Percentiles rank a stretch among this genome's conserved stretches.
These are phyloP conservation scores for Eilema depressum DNA, from an alignment of 2,888 invertebrate species.

Conservation along the genomic window DNA sequence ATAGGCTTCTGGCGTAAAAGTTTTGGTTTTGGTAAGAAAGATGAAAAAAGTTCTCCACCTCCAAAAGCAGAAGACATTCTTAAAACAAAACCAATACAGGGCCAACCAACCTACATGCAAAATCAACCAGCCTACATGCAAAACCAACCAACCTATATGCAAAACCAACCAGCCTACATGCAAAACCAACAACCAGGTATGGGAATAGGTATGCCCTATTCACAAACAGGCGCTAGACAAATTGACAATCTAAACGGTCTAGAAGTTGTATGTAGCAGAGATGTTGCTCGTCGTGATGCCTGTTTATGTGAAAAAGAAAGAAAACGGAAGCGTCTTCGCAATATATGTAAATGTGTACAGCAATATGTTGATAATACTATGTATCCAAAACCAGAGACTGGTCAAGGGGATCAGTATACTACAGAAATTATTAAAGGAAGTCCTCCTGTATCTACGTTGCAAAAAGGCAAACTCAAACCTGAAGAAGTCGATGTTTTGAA, in stretches of 20 bases:
- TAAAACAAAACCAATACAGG: neutral
- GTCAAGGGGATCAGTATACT: neutral
- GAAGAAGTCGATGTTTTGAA: too few species aligned
- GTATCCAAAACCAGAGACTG: neutral
- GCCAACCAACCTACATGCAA: too few species aligned
- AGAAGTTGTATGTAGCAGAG: too few species aligned
- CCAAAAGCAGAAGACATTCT: neutral
- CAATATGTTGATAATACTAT: neutral
- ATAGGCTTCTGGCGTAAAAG: neutral
- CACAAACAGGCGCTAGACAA: neutral
- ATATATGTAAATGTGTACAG: neutral
- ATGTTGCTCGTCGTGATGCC: neutral
- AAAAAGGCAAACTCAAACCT: neutral
- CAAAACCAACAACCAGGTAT: neutral
- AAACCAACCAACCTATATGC: too few species aligned
- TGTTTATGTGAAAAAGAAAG: conserved; percentile 2
- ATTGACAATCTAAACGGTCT: neutral
- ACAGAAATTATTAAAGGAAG: neutral
- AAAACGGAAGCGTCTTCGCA: neutral
- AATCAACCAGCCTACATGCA: too few species aligned
- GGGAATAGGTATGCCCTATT: neutral
- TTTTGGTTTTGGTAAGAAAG: neutral
- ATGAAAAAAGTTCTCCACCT: neutral
- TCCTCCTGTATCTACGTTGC: neutral
- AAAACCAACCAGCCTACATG: too few species aligned